Conservation (phyloP, 2,797 vertebrate species). For the Botia almorhae region DNA sequence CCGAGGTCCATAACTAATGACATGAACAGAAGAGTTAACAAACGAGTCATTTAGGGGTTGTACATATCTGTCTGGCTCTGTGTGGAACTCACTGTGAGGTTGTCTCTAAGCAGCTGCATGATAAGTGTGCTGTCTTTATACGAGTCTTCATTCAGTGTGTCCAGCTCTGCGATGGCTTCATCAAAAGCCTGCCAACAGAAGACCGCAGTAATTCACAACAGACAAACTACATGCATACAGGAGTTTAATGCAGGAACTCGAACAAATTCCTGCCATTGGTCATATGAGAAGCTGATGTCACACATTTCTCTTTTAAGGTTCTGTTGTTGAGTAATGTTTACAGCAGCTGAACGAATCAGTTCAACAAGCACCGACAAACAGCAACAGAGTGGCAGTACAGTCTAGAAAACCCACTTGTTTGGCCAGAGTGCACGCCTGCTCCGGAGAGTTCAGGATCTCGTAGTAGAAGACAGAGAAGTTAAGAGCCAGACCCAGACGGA, state of each 20-base stretch:
- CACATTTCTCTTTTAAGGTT: too few species aligned
- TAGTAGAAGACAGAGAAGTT: conserved; percentile 93
- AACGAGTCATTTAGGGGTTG: too few species aligned
- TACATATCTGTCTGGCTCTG: background rate
- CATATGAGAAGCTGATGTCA: too few species aligned
- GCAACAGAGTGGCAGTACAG: background rate
- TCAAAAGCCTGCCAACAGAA: conserved; percentile 83
- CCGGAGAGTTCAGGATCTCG: conserved; percentile 89
- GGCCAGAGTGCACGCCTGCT: conserved; percentile 86
- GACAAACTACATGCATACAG: background rate
- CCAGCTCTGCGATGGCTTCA: conserved; percentile 89
- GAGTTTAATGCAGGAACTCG: background rate
- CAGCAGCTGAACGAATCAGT: background rate
- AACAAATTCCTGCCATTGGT: background rate
- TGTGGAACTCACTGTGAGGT: conserved; percentile 86
- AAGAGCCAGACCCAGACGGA: conserved; percentile 88
- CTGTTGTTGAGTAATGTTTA: background rate
- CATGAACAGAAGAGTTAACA: conserved; percentile 38
- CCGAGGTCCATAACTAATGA: conserved; percentile 88
- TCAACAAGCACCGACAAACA: background rate
- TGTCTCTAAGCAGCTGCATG: conserved; percentile 94
- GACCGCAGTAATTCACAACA: background rate
- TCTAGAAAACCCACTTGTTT: conserved; percentile 78
- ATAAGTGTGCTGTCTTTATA: conserved; percentile 95
- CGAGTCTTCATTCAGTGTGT: conserved; percentile 87